These are phyloP conservation scores for Hipposideros armiger DNA, from an alignment of 2,113 vertebrate species.

Conservation along the genomic window DNA sequence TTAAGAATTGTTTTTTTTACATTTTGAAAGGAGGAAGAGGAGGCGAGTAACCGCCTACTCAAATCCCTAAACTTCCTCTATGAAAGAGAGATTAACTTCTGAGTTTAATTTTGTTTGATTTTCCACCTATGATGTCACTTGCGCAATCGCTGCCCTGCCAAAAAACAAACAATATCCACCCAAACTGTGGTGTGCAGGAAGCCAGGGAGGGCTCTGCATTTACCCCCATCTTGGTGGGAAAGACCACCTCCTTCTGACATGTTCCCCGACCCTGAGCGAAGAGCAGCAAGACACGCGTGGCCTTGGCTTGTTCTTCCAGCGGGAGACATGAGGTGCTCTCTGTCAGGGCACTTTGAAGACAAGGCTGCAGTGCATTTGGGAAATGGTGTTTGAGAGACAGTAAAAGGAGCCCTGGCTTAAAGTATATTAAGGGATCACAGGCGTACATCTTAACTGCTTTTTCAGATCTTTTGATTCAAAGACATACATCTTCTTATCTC, in stretches of 20 bases:
- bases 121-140: background rate
- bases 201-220: background rate
- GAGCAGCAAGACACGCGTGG: background rate
- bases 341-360: conserved; percentile 60
- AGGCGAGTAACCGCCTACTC: background rate
- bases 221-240: background rate
- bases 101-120: background rate
- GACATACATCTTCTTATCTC: conserved; percentile 63
- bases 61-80: background rate
- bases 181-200: background rate
- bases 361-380: background rate
- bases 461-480: conserved; percentile 76
- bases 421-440: conserved; percentile 78
- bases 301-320: conserved; percentile 30
- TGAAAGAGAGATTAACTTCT: background rate
- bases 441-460: conserved; percentile 36
- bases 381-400: conserved; percentile 59
- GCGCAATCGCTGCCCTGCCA: too few species aligned
- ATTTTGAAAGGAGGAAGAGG: background rate
- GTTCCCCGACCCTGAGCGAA: background rate
- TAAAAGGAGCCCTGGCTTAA: conserved; percentile 54
- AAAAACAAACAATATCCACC: background rate
- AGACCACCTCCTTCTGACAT: background rate
- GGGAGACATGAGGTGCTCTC: conserved; percentile 6
- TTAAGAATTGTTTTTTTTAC: background rate